These are phyloP conservation scores for Reticulitermes speratus DNA, from an alignment of 1,140 invertebrate species.

Conservation along the genomic window DNA sequence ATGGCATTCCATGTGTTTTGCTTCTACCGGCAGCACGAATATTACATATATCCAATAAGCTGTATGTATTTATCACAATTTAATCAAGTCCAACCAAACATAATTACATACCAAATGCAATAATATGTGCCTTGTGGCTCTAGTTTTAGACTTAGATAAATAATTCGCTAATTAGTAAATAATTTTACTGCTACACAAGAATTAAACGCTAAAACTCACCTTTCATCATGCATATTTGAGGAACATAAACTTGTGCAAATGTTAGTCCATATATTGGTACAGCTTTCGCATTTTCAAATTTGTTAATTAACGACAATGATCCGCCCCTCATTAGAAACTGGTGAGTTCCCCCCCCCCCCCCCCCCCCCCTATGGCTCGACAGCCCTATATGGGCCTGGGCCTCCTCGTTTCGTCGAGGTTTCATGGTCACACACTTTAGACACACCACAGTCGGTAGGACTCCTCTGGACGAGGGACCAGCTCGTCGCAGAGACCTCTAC, in stretches of 20 bases:
- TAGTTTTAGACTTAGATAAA: neutral
- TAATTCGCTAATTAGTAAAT: neutral
- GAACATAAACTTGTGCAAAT: neutral
- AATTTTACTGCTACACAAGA: neutral
- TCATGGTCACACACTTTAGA: no score
- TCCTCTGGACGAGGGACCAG: no score
- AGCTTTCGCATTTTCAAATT: no score
- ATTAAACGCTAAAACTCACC: neutral
- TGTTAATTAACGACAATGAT: no score
- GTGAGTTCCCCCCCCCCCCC: no score
- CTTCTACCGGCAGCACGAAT: neutral
- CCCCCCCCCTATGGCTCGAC: no score
- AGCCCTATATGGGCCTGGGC: no score
- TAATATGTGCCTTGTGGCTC: neutral
- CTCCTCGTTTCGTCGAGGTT: no score
- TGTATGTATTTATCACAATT: neutral
- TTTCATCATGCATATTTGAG: neutral
- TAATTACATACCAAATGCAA: neutral
- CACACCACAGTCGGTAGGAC: no score
- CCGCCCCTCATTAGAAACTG: no score
- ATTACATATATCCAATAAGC: neutral
- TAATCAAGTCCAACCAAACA: neutral
- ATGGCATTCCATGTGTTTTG: neutral
- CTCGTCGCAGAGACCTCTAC: no score
- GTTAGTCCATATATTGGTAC: no score